Conservation (phyloP, 2,113 vertebrate genomes). For the Calonectris borealis region DNA sequence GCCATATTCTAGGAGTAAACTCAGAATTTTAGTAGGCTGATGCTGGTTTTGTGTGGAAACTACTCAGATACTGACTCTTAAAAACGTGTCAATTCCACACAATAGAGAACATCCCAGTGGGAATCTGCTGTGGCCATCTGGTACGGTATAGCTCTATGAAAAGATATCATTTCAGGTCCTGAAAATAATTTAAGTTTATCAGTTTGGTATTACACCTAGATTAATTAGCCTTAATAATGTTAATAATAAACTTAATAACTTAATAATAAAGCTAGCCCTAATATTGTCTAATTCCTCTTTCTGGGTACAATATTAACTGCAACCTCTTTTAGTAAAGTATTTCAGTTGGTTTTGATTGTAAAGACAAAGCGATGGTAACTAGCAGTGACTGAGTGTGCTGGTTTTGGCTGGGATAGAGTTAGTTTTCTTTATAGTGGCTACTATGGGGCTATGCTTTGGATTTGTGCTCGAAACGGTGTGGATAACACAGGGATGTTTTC, state of each 20-base stretch:
- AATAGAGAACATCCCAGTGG: not conserved
- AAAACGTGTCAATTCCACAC: not conserved
- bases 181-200: not conserved
- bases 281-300: not conserved
- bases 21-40: not conserved
- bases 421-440: too few relatives aligned
- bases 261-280: not conserved
- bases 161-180: not conserved
- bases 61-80: not conserved
- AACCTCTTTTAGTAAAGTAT: not conserved
- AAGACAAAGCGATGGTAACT: not conserved
- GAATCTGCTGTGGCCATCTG: not conserved
- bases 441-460: too few relatives aligned
- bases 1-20: not conserved
- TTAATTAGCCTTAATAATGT: not conserved
- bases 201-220: not conserved
- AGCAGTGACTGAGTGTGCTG: not conserved
- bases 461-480: too few relatives aligned
- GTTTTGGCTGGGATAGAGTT: too few relatives aligned
- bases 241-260: not conserved
- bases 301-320: not conserved
- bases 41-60: not conserved
- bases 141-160: not conserved
- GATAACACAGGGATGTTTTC: too few relatives aligned
- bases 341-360: not conserved